phyloP scores from a whole-genome alignment of 2,888 invertebrate species.

The Reticulitermes lucifugus region DNA sequence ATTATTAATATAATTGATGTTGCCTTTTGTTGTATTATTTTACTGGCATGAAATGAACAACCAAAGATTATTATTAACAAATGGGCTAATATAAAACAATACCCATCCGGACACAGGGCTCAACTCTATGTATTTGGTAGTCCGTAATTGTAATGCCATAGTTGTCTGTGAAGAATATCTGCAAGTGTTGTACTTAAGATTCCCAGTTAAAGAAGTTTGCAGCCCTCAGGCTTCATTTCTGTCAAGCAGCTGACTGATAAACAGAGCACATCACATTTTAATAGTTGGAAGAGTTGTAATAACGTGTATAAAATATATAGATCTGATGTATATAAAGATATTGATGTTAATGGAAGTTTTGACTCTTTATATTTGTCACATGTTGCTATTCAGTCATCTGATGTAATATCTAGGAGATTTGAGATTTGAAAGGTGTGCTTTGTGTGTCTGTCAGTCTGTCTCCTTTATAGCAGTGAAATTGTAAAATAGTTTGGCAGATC shows the following conservation, averaged over 20 bases:
- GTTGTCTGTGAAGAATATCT: slow-evolving; percentile 43
- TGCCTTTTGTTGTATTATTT: slow-evolving; percentile 47
- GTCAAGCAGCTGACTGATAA: not conserved
- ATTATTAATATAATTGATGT: slow-evolving; percentile 50
- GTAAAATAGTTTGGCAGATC: too few relatives aligned
- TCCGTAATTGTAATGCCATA: slow-evolving; percentile 36
- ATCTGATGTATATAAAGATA: slow-evolving; percentile 38
- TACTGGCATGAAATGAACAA: slow-evolving; percentile 47
- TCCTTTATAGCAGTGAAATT: not conserved
- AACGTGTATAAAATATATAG: slow-evolving; percentile 26
- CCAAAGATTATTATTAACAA: slow-evolving; percentile 50
- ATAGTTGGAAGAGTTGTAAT: slow-evolving; percentile 36
- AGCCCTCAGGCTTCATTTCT: not conserved
- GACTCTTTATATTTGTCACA: slow-evolving; percentile 37
- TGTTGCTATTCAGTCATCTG: slow-evolving; percentile 33
- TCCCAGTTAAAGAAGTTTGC: slow-evolving; percentile 1
- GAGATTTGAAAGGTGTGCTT: not conserved
- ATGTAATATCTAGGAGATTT: not conserved
- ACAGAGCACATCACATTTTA: not conserved
- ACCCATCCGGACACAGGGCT: slow-evolving; percentile 49
- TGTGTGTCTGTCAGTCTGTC: not conserved
- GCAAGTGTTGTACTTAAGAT: slow-evolving; percentile 26
- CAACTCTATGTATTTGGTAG: slow-evolving; percentile 37
- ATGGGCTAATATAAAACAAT: slow-evolving; percentile 40
- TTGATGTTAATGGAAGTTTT: slow-evolving; percentile 39